Conservation (phyloP, 2,888 invertebrate genomes). For the Gibbula magus region DNA sequence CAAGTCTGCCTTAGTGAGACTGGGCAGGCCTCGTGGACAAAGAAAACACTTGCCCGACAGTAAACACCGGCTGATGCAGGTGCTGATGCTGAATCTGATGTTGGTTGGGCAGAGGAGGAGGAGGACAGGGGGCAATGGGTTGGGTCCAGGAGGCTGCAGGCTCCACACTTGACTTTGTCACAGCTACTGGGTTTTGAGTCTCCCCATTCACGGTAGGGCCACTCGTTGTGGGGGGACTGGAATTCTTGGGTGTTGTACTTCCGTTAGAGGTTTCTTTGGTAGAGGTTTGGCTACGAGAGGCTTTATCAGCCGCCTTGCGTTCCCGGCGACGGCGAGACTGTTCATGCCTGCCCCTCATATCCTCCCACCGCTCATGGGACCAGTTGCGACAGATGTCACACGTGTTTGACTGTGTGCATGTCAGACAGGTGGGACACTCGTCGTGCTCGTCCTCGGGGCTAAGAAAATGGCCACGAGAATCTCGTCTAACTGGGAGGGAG, state of each 20-base stretch:
- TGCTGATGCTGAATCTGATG: no score
- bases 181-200: not conserved
- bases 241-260: not conserved
- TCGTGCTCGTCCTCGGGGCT: constrained; percentile 21
- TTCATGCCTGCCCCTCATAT: constrained; percentile 13
- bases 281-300: constrained; percentile 14
- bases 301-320: constrained; percentile 17
- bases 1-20: constrained; percentile 25
- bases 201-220: not conserved
- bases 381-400: constrained; percentile 17
- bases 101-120: constrained; percentile 16
- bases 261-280: constrained; percentile 4
- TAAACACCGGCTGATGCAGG: constrained; percentile 2
- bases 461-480: constrained; percentile 17
- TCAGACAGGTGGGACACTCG: constrained; percentile 22
- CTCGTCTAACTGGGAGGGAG: constrained; percentile 16
- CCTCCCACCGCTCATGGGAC: constrained; percentile 21
- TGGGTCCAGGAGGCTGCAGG: constrained; percentile 1
- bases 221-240: not conserved
- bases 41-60: constrained; percentile 23
- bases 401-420: constrained; percentile 17
- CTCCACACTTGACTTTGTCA: not conserved
- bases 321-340: constrained; percentile 18
- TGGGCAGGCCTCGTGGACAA: constrained; percentile 23
- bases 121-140: constrained; percentile 18